A percentile compares a stretch with the other conserved stretches of the same genome.
Conservation (phyloP, 1,140 invertebrate species). For the Eriosoma lanigerum region DNA sequence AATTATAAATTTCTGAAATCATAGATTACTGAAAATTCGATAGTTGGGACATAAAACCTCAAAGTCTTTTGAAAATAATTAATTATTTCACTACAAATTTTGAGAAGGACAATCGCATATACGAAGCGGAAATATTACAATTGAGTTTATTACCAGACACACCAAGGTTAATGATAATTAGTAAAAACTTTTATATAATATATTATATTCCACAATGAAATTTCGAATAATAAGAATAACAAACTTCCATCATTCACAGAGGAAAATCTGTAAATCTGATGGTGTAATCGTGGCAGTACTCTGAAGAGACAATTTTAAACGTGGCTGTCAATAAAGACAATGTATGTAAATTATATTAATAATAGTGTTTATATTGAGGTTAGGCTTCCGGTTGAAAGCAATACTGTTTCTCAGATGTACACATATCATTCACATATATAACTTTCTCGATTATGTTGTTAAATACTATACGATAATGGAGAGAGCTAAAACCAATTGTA, state of each 20-base stretch:
- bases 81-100: neutral
- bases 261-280: too few species aligned
- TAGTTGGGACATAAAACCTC: neutral
- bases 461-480: neutral
- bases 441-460: slow-evolving; percentile 32
- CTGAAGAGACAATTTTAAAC: neutral
- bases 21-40: neutral
- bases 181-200: slow-evolving; percentile 33
- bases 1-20: neutral
- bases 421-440: slow-evolving; percentile 3
- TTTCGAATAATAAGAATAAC: slow-evolving; percentile 6
- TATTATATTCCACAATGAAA: neutral
- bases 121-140: slow-evolving; percentile 22
- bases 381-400: slow-evolving; percentile 40
- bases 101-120: neutral
- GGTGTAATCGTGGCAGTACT: neutral
- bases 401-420: slow-evolving; percentile 29
- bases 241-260: neutral
- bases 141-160: slow-evolving; percentile 28
- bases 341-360: slow-evolving; percentile 32
- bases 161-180: slow-evolving; percentile 31
- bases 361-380: slow-evolving; percentile 27
- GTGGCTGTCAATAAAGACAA: slow-evolving; percentile 23
- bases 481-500: slow-evolving; percentile 23
- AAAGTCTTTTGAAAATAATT: neutral